These are phyloP conservation scores for Hesperophylax magnus DNA, from an alignment of 1,140 invertebrate species.

Conservation along the genomic window DNA sequence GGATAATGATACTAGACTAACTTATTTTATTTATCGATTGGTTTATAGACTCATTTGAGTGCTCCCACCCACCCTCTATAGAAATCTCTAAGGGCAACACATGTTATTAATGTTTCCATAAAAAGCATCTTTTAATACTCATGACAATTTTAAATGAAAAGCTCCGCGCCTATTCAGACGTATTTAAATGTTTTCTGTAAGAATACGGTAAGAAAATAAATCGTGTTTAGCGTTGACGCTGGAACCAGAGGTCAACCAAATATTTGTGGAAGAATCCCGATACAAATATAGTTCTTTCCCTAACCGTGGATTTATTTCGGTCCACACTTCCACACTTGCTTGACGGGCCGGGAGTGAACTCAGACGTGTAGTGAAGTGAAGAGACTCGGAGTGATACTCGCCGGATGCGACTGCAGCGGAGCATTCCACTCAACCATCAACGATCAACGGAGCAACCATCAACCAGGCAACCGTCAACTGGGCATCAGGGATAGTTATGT, in stretches of 20 bases:
- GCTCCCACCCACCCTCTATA: too few relatives aligned
- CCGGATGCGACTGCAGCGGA: constrained; percentile 27
- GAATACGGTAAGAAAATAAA: background rate
- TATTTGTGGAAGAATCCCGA: constrained; percentile 14
- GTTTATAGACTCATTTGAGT: too few relatives aligned
- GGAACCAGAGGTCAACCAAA: constrained; percentile 28
- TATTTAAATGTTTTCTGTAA: background rate
- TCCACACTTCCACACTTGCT: background rate
- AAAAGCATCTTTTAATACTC: too few relatives aligned
- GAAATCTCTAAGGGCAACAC: too few relatives aligned
- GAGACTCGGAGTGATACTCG: background rate
- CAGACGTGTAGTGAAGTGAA: background rate
- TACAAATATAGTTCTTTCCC: constrained; percentile 37
- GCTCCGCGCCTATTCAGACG: too few relatives aligned
- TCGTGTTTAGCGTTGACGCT: background rate
- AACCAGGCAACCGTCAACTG: too few relatives aligned
- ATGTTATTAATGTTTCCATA: too few relatives aligned
- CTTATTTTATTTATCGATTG: too few relatives aligned
- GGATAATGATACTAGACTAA: too few relatives aligned
- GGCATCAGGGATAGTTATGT: background rate
- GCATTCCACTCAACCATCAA: background rate
- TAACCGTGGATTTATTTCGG: constrained; percentile 16
- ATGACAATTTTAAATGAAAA: too few relatives aligned
- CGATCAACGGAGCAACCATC: too few relatives aligned
- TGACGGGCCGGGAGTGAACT: background rate